Evolutionary conservation across 2,888 invertebrate species (phyloP), one percentile per base, ranked within the genome.

Genomic region (Charanyca ferruginea): DNA sequence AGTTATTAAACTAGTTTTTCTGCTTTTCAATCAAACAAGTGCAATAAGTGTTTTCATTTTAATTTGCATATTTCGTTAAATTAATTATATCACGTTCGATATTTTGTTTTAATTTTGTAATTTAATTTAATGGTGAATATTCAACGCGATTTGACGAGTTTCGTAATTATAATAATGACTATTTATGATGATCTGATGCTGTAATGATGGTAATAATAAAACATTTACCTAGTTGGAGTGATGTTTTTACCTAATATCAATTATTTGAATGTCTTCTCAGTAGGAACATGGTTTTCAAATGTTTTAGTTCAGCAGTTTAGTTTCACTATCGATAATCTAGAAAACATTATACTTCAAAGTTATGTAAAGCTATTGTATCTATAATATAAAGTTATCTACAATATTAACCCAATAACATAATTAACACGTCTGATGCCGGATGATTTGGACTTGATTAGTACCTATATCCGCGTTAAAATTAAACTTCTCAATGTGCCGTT

Each of bases 81-180:
- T 45, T 55, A 66, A 73, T 72, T 65, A 59, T 53, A 44, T 55
- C 38, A 22, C 23, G 38, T 54, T 60, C 35, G n/a, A 5, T 38
- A 62, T 73, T 79, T 75, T 63, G 42, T 68, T 67, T 60, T 53
- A 55, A 65, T 77, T 74, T 72, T 44, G 73, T 60, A 66, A 76
- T 59, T 74, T 74, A 66, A 35, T 47, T 68, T 60, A 66, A 76
- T 55, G 38, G 51, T 35, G 57, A 48, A 63, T 61, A 52, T 57
- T 63, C 18, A 48, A 54, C 22, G n/a, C n/a, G 47, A 59, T 53
- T 49, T 55, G 35, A 8, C 18, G 23, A 47, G 51, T 65, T 66
- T 67, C 41, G 20, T 57, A 61, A 65, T 66, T 45, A 35, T 45
- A 25, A 54, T 42, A 13, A 48, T 44, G 22, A 28, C 16, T 66